Evolutionary conservation across 2,113 vertebrate genomes (phyloP), one percentile per base, ranked within the genome.

Genomic region (Gymnogyps californianus): DNA sequence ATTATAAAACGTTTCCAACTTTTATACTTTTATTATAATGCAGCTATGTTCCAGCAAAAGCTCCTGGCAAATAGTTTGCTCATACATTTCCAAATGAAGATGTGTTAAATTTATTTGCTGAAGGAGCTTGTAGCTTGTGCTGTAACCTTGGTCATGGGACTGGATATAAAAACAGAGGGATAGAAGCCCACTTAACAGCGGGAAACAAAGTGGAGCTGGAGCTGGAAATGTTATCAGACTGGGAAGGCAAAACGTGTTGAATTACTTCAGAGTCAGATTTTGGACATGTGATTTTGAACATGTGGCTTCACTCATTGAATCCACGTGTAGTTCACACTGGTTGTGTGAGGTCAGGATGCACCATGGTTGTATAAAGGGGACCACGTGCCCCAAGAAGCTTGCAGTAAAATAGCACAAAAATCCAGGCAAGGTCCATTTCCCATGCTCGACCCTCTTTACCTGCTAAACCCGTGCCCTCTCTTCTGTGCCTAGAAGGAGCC

Each of bases 21-120:
- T 96, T 90, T 93, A 8, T 93, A 52, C 61, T 95, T 97, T 96
- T 95, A 95, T 67, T 96, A 88, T 96, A 90, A 92, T 3, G 10
- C 90, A 93, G 67, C 79, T 78, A 42, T 61, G 77, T 97, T 97
- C 96, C 89, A 95, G 66, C 86, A 86, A 86, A 93, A 80, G 34
- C 91, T 86, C 55, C 90, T 97, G 97, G 97, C 96, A 93, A 80
- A 92, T 80, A 69, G 49, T 93, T 97, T 83, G 87, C 97, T 96
- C 75, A 3, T 87, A 55, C 91, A 34, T 95, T 95, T 93, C 95
- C 95, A 98, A 98, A 95, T 88, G 96, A 97, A 97, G 94, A 90
- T 96, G 96, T 97, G 95, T 95, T 96, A 96, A 79, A 96, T 97
- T 97, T 97, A 94, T 85, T 97, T 97, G 95, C 96, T 96, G 89